Conservation (phyloP, 2,888 invertebrate genomes). For the Altica lythri region DNA sequence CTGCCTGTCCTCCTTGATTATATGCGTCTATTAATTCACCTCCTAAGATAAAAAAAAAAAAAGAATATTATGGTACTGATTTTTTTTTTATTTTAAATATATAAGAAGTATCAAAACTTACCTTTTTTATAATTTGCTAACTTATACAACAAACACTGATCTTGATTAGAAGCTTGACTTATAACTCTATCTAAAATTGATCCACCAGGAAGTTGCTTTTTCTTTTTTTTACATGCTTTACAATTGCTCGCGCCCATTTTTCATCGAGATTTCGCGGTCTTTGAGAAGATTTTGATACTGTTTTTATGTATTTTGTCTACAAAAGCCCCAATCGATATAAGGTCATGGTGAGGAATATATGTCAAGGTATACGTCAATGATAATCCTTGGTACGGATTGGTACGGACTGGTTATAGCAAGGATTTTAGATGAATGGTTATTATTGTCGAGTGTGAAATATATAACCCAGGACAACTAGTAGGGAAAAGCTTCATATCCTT, state of each 20-base stretch:
- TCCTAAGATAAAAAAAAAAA: constrained; percentile 54
- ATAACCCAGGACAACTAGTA: too few relatives aligned
- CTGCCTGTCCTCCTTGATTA: constrained; percentile 78
- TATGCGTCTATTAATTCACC: constrained; percentile 89
- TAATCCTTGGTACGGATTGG: constrained; percentile 36
- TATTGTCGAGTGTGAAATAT: too few relatives aligned
- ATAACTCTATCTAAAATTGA: constrained; percentile 89
- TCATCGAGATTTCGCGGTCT: too few relatives aligned
- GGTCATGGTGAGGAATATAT: constrained; percentile 45
- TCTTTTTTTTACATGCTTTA: constrained; percentile 56
- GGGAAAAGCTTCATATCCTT: too few relatives aligned
- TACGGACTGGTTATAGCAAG: constrained; percentile 25
- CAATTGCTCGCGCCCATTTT: constrained; percentile 59
- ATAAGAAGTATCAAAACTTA: constrained; percentile 42
- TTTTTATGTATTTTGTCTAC: constrained; percentile 24
- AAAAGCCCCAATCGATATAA: constrained; percentile 38
- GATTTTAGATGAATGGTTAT: not conserved
- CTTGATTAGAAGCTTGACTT: constrained; percentile 84
- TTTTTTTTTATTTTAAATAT: too few relatives aligned
- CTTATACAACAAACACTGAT: constrained; percentile 84
- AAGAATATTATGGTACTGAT: constrained; percentile 9
- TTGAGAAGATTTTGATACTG: constrained; percentile 5
- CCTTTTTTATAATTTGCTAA: constrained; percentile 90
- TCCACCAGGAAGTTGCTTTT: constrained; percentile 63
- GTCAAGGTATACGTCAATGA: constrained; percentile 44